These are phyloP conservation scores for Diadema setosum DNA, from an alignment of 35 echinoderm and acorn worm genomes.

Conservation along the genomic window DNA sequence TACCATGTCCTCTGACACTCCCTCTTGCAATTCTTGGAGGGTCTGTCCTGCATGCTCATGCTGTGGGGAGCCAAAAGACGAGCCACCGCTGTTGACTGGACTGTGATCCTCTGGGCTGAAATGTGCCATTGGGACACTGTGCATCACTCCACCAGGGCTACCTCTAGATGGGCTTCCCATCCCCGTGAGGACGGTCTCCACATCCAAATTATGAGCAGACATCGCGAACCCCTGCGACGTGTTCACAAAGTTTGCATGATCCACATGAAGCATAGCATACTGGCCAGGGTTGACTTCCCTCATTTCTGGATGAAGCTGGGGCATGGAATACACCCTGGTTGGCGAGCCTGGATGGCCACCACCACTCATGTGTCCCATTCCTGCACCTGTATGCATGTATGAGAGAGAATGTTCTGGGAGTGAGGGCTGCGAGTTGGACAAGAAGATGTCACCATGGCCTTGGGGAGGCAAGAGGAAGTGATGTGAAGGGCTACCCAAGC, in stretches of 20 bases:
- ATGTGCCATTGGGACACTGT: neutral
- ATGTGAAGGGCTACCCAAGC: conserved; percentile 65
- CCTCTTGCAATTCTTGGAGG: neutral
- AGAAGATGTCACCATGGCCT: conserved; percentile 29
- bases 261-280: conserved; percentile 47
- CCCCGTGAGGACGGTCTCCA: neutral
- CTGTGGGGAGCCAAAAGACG: no score
- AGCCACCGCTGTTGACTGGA: neutral
- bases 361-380: conserved; percentile 7
- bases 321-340: conserved; percentile 11
- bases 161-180: neutral
- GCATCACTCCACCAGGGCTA: neutral
- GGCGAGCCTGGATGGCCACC: neutral
- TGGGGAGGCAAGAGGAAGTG: conserved; percentile 38
- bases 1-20: neutral
- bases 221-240: neutral
- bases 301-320: conserved; percentile 48
- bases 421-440: conserved; percentile 31
- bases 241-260: conserved; percentile 37
- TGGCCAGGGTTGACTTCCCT: conserved; percentile 42
- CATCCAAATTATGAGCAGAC: neutral
- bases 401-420: conserved; percentile 40
- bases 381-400: conserved; percentile 25
- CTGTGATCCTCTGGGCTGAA: neutral
- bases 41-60: neutral